Evolutionary conservation across 2,113 vertebrate genomes (phyloP).

Genomic region (Ciconia boyciana): DNA sequence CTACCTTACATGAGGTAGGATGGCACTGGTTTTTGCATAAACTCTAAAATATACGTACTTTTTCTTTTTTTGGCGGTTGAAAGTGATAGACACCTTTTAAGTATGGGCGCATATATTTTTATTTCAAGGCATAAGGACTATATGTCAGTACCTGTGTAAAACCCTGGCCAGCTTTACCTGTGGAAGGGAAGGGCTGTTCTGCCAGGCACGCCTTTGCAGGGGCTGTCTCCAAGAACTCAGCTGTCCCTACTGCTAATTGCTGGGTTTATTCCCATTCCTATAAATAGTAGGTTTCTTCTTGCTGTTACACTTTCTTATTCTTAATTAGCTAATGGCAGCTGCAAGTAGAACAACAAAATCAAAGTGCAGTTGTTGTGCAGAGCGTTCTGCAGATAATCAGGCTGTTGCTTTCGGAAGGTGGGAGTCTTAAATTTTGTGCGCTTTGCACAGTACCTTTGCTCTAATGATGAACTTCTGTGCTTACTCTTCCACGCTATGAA

Average conservation of each 20-base stretch:
- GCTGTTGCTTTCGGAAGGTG: not conserved
- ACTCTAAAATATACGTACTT: not conserved
- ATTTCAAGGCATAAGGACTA: not conserved
- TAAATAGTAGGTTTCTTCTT: not conserved
- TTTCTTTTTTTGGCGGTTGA: not conserved
- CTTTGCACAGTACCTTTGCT: not conserved
- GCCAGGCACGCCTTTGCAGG: not conserved
- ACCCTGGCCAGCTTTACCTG: not conserved
- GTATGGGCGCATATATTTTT: not conserved
- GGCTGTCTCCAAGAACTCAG: not conserved
- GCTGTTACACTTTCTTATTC: not conserved
- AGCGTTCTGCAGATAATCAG: not conserved
- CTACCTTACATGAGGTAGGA: no score
- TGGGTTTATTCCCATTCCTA: not conserved
- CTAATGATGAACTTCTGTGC: not conserved
- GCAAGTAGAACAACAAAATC: not conserved
- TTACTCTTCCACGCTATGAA: not conserved
- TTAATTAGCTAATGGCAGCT: not conserved
- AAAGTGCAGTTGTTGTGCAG: not conserved
- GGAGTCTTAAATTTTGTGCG: not conserved
- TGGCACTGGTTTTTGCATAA: not conserved
- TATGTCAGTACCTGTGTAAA: not conserved
- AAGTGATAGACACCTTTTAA: not conserved
- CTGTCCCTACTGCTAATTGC: not conserved
- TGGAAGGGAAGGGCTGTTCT: not conserved